Evolutionary conservation across 2,888 invertebrate genomes (phyloP).

Genomic region (Temnothorax unifasciatus): DNA sequence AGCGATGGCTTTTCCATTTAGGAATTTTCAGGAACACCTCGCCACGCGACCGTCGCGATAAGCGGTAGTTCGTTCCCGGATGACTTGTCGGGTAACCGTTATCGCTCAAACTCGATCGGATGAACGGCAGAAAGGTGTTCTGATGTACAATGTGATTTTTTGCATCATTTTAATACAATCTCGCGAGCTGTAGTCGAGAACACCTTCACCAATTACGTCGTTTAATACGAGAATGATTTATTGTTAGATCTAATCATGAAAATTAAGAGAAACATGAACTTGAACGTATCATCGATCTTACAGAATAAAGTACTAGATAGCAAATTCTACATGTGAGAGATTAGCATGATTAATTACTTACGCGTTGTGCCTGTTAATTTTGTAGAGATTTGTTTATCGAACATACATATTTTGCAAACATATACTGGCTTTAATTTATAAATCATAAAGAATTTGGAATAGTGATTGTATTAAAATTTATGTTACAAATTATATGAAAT

Average conservation of each 20-base stretch:
- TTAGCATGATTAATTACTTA: neutral
- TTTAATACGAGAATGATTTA: slow-evolving; percentile 23
- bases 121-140: neutral
- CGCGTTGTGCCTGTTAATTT: neutral
- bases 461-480: neutral
- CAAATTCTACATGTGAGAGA: neutral
- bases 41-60: slow-evolving; percentile 20
- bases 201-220: slow-evolving; percentile 12
- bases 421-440: neutral
- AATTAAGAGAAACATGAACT: neutral
- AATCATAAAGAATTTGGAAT: neutral
- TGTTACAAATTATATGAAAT: neutral
- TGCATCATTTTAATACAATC: neutral
- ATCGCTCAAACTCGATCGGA: neutral
- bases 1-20: slow-evolving; percentile 22
- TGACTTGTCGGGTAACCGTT: slow-evolving; percentile 26
- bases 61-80: neutral
- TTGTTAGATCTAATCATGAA: slow-evolving; percentile 9
- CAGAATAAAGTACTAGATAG: neutral
- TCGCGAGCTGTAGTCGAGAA: neutral
- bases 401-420: neutral
- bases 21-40: slow-evolving; percentile 33
- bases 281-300: neutral
- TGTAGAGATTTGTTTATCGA: neutral
- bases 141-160: slow-evolving; percentile 12